Conservation (phyloP, 2,797 vertebrate species). For the Toxotes lorentzi region DNA sequence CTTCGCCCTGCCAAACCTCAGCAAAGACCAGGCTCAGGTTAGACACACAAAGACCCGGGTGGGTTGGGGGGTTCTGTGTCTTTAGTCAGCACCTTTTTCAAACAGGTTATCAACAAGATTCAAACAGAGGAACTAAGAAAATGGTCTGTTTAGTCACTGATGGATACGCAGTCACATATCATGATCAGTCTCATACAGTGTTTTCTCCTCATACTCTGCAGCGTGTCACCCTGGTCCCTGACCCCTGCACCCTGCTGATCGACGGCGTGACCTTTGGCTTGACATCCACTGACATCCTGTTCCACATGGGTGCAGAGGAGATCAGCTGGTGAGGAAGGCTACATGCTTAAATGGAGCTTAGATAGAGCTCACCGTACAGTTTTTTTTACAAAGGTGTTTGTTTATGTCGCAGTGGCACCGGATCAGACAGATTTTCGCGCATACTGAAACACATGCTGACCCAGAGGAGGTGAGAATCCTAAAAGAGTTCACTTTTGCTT, state of each 20-base stretch:
- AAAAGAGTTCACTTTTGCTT: neutral
- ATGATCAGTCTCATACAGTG: neutral
- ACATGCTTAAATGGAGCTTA: neutral
- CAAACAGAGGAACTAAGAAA: no score
- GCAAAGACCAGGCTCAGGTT: slow-evolving; percentile 87
- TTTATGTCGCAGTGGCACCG: slow-evolving; percentile 82
- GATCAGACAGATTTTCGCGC: slow-evolving; percentile 91
- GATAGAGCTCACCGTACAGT: neutral
- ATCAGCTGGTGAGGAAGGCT: slow-evolving; percentile 89
- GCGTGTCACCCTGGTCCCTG: slow-evolving; percentile 90
- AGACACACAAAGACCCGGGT: slow-evolving; percentile 3
- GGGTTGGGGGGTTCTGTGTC: no score
- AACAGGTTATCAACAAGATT: no score
- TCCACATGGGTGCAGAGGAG: slow-evolving; percentile 94
- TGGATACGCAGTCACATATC: neutral
- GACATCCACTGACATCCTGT: slow-evolving; percentile 93
- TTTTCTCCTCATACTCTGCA: slow-evolving; percentile 58
- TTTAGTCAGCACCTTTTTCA: no score
- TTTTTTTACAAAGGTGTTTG: neutral
- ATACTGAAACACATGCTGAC: slow-evolving; percentile 93
- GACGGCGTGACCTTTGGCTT: slow-evolving; percentile 89
- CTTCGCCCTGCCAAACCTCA: slow-evolving; percentile 82
- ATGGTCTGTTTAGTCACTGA: no score
- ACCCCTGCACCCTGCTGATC: slow-evolving; percentile 93
- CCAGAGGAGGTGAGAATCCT: slow-evolving; percentile 88